Evolutionary conservation across 1,140 invertebrate genomes (phyloP).

Genomic region (Drosophila truncata): DNA sequence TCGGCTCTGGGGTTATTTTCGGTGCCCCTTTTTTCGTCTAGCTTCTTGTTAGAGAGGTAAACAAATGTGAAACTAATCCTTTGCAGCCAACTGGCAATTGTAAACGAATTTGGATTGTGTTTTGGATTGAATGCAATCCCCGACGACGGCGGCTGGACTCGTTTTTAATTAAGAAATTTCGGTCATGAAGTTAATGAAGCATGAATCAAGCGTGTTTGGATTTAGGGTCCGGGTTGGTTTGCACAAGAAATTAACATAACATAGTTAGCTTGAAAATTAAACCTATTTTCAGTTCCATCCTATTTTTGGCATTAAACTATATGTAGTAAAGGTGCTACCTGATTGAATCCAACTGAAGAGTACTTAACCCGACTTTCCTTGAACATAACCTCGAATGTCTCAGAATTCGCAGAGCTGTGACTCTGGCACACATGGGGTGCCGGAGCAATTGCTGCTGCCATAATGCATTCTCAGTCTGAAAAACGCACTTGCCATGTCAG

Average conservation of each 20-base stretch:
- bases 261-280: neutral
- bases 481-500: conserved; percentile 45
- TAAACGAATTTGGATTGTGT: conserved; percentile 55
- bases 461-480: conserved; percentile 21
- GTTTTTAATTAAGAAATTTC: conserved; percentile 65
- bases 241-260: conserved; percentile 14
- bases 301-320: too few species aligned
- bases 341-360: conserved; percentile 6
- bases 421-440: conserved; percentile 15
- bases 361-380: conserved; percentile 11
- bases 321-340: neutral
- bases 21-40: conserved; percentile 15
- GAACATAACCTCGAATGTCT: conserved; percentile 14
- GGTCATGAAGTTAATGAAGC: conserved; percentile 52
- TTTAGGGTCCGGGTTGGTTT: neutral
- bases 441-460: conserved; percentile 24
- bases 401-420: conserved; percentile 6
- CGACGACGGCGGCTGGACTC: conserved; percentile 27
- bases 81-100: conserved; percentile 53
- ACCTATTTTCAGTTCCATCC: too few species aligned
- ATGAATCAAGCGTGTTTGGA: conserved; percentile 20
- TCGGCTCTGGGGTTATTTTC: conserved; percentile 40
- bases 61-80: conserved; percentile 56
- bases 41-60: conserved; percentile 53
- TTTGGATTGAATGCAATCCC: conserved; percentile 39